Evolutionary conservation across 2,888 invertebrate species (phyloP), one percentile per base, ranked within the genome.

Genomic region (Tanytarsus gracilentus): DNA sequence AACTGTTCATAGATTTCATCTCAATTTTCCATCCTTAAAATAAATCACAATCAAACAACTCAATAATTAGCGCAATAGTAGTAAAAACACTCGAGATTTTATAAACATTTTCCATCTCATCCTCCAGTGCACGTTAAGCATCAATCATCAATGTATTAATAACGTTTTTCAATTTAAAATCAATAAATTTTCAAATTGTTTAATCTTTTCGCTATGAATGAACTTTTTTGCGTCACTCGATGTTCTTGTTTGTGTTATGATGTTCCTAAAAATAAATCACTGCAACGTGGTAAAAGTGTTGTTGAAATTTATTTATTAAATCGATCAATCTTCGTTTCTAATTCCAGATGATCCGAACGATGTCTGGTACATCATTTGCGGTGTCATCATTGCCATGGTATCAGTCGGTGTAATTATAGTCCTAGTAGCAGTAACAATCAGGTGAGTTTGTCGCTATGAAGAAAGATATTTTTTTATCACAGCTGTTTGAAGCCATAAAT

Each of bases 281-380:
- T n/a, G n/a, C 30, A 30, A 30, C 11, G 9, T 8, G 8, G 9
- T 8, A 9, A 30, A 30, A 30, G 9, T 30, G 7, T 8, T 30
- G 18, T 21, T 6, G 1, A 44, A 6, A 44, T 21, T 21, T 1
- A 18, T 2, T 11, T 21, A 14, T 11, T 21, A 18, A 48, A 48
- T 18, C 21, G 16, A 21, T 49, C 40, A 16, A 1, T 40, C 14
- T 40, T 44, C 30, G n/a, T 52, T 3, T 50, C 26, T 16, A 25
- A 11, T 58, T 86, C 40, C 83, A 88, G 88, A 87, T 81, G 86
- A 85, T 69, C 87, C 88, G 63, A 85, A 81, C 76, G 86, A 87
- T 77, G 84, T 84, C 74, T 79, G 86, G 75, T 87, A 86, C 79
- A 86, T 88, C 85, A 85, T 88, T 75, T 85, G 85, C 70, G 88